phyloP scores from a whole-genome alignment of 2,113 vertebrate species.

The Syrrhaptes paradoxus region DNA sequence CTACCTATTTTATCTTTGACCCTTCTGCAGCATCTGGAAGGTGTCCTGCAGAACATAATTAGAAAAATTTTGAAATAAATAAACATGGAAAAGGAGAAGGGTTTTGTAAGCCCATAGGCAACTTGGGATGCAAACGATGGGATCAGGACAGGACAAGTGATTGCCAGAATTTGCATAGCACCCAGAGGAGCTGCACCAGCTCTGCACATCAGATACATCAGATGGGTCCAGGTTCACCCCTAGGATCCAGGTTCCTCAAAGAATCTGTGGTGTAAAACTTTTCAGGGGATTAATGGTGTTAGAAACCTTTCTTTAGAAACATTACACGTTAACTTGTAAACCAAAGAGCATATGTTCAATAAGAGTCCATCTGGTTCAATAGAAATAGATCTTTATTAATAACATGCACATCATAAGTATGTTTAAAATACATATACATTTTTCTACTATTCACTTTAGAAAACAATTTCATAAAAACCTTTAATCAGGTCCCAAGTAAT shows the following conservation, averaged over 20 bases:
- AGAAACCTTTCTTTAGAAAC: background rate
- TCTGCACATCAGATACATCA: background rate
- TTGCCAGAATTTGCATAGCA: background rate
- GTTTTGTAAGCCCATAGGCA: background rate
- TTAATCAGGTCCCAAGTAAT: constrained; percentile 70
- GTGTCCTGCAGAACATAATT: background rate
- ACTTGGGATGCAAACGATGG: background rate
- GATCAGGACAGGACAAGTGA: background rate
- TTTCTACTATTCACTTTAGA: constrained; percentile 76
- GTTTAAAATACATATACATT: constrained; percentile 80
- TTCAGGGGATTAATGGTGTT: background rate
- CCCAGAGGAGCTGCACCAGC: background rate
- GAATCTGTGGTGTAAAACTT: background rate
- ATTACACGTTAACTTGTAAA: background rate
- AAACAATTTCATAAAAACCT: constrained; percentile 78
- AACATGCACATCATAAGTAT: constrained; percentile 72
- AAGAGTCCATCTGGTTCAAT: constrained; percentile 53
- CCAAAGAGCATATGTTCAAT: background rate
- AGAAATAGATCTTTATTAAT: constrained; percentile 81
- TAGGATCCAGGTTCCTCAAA: background rate
- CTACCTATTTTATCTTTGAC: background rate
- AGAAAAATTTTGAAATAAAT: background rate
- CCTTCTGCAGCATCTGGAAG: background rate
- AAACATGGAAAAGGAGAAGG: background rate
- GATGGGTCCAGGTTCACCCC: background rate